Conservation (phyloP, 2,113 vertebrate species). For the Cnemophilus loriae region DNA sequence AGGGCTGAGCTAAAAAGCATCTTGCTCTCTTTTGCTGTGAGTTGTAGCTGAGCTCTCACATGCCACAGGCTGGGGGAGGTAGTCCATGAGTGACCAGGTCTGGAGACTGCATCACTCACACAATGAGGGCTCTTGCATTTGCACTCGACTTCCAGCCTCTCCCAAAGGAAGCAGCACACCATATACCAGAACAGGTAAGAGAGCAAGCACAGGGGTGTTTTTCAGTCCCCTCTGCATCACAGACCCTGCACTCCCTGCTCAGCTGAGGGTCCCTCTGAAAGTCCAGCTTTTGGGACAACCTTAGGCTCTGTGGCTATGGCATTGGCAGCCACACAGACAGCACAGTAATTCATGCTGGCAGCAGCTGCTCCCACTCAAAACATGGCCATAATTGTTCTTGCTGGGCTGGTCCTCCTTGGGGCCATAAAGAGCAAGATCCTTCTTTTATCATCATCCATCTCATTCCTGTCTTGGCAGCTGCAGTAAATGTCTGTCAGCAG, state of each 20-base stretch:
- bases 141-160: neutral
- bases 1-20: neutral
- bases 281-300: neutral
- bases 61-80: neutral
- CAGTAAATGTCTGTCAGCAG: neutral
- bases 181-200: neutral
- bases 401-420: neutral
- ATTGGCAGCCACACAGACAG: fast-evolving
- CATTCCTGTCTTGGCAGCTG: neutral
- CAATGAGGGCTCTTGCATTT: neutral
- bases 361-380: neutral
- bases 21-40: neutral
- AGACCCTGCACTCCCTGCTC: neutral
- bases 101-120: neutral
- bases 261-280: neutral
- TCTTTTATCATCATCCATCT: neutral
- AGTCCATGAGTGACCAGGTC: neutral
- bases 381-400: neutral
- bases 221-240: neutral
- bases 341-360: neutral
- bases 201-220: neutral
- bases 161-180: neutral
- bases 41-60: neutral
- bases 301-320: neutral
- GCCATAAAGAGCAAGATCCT: neutral